A percentile compares a stretch with the other conserved stretches of the same genome.
Conservation (phyloP, 2,888 invertebrate genomes). For the Synanthedon myopaeformis region DNA sequence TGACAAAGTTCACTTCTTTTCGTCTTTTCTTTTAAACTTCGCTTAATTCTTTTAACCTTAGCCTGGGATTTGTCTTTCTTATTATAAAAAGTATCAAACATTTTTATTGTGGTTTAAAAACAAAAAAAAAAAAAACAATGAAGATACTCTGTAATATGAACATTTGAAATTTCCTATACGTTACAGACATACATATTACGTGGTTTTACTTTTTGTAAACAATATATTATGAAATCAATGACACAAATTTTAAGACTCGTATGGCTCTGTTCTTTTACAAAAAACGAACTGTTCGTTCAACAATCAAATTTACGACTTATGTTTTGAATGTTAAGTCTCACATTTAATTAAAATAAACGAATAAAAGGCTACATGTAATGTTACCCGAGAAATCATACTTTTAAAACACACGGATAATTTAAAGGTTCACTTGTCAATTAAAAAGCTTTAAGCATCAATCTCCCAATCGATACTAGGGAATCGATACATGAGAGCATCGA, state of each 20-base stretch:
- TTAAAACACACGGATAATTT: conserved; percentile 10
- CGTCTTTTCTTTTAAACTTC: too few species aligned
- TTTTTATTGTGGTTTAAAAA: too few species aligned
- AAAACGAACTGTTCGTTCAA: neutral
- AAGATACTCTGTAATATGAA: too few species aligned
- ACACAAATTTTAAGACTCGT: neutral
- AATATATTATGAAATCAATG: neutral
- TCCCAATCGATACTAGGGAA: conserved; percentile 33
- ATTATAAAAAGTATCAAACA: too few species aligned
- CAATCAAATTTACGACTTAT: neutral
- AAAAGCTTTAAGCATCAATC: conserved; percentile 39
- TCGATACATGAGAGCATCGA: conserved; percentile 18
- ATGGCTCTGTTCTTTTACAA: neutral
- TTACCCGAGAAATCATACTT: neutral
- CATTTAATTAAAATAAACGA: neutral
- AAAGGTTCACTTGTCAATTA: conserved; percentile 38
- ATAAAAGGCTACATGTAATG: neutral
- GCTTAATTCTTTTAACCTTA: too few species aligned
- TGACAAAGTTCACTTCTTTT: too few species aligned
- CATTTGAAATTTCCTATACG: too few species aligned
- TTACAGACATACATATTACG: too few species aligned
- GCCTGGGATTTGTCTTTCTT: too few species aligned
- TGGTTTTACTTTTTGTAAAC: neutral
- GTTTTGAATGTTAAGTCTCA: neutral
- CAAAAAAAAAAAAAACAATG: too few species aligned